These are phyloP conservation scores for Phyllopteryx taeniolatus DNA, from an alignment of 2,113 vertebrate species.

Conservation along the genomic window DNA sequence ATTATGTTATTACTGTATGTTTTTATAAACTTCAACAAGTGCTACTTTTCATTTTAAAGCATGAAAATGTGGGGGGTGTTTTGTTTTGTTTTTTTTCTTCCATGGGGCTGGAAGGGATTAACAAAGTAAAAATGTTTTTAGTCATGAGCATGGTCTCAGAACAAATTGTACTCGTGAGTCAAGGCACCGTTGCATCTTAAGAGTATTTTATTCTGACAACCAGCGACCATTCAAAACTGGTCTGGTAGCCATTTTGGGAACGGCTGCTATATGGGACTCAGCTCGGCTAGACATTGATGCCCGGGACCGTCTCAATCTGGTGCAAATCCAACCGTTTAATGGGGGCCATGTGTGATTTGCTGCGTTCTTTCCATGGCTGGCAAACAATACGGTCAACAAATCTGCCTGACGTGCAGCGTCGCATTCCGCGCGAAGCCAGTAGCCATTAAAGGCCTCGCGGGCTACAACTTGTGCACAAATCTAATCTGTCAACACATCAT, in stretches of 20 bases:
- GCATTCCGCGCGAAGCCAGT: slow-evolving; percentile 16
- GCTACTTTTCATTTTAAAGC: no score
- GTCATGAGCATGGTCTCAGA: not conserved
- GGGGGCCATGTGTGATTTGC: not conserved
- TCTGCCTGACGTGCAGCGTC: slow-evolving; percentile 6
- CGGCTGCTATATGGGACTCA: not conserved
- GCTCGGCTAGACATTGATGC: not conserved
- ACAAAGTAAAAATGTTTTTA: not conserved
- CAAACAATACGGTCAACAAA: slow-evolving; percentile 5
- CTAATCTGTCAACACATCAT: slow-evolving; percentile 30
- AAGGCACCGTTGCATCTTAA: not conserved
- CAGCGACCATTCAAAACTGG: not conserved
- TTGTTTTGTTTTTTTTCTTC: no score
- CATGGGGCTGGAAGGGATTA: no score
- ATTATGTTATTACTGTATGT: no score
- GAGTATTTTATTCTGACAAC: not conserved
- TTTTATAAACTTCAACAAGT: no score
- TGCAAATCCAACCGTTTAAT: slow-evolving; percentile 17
- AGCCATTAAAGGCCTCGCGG: slow-evolving; percentile 24
- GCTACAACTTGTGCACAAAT: slow-evolving; percentile 16
- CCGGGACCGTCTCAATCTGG: not conserved
- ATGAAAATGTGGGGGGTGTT: no score
- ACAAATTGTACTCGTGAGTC: not conserved
- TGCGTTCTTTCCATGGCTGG: slow-evolving; percentile 2
- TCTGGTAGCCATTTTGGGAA: not conserved